Conservation (phyloP, 2,888 invertebrate species). For the Drosophila flavopinicola region DNA sequence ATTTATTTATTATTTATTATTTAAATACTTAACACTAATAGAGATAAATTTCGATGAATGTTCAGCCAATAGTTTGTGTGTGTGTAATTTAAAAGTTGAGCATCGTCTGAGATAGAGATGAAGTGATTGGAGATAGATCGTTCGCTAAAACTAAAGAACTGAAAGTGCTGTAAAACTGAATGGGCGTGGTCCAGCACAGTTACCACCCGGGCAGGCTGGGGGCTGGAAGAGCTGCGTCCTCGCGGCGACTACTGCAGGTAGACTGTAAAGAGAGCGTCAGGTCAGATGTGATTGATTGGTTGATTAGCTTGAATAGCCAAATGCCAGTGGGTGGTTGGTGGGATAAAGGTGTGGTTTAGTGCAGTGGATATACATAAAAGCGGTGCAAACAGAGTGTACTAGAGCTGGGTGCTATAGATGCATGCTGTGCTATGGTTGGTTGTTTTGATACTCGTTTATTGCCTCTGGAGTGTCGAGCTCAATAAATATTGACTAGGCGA, state of each 20-base stretch:
- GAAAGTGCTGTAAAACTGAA: slow-evolving; percentile 46
- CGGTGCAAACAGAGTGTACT: slow-evolving; percentile 44
- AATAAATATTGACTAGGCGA: slow-evolving; percentile 39
- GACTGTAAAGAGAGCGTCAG: slow-evolving; percentile 77
- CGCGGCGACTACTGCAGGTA: slow-evolving; percentile 69
- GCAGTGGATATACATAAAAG: slow-evolving; percentile 40
- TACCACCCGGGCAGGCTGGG: slow-evolving; percentile 54
- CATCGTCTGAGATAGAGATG: slow-evolving; percentile 29
- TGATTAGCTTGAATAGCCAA: slow-evolving; percentile 33
- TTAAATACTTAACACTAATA: slow-evolving; percentile 71
- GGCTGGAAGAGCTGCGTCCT: slow-evolving; percentile 59
- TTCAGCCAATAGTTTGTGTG: slow-evolving; percentile 37
- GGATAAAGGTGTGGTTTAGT: slow-evolving; percentile 16
- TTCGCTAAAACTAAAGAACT: slow-evolving; percentile 45
- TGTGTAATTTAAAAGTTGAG: slow-evolving; percentile 1
- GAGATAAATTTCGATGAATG: slow-evolving; percentile 38
- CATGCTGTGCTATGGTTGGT: slow-evolving; percentile 69
- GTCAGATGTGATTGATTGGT: slow-evolving; percentile 52
- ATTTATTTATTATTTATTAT: slow-evolving; percentile 57
- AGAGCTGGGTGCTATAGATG: slow-evolving; percentile 42
- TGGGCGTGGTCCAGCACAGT: slow-evolving; percentile 53
- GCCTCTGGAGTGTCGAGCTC: slow-evolving; percentile 27
- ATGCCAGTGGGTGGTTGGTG: slow-evolving; percentile 27
- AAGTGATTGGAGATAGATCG: slow-evolving; percentile 20
- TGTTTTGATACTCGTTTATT: slow-evolving; percentile 61